Evolutionary conservation across 2,888 invertebrate species (phyloP), one percentile per base, ranked within the genome.

Genomic region (Trichopoda pennipes): DNA sequence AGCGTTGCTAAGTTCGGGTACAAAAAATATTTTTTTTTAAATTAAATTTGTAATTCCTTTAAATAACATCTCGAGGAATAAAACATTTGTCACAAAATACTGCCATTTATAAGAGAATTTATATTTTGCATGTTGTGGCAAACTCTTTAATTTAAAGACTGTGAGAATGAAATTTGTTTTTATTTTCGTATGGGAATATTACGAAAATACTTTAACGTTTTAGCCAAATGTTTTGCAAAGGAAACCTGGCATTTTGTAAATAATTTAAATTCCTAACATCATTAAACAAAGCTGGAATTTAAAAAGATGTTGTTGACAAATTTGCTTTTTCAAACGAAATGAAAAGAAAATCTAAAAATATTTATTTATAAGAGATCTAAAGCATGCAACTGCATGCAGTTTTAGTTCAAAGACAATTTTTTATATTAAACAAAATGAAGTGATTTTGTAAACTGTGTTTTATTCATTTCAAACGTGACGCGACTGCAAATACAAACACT

Each of bases 141-240:
- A 72, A 63, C 21, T 53, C 63, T 68, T 66, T 81, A 73, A 81
- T 81, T 81, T 81, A 81, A 77, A 63, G 63, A 81, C 81, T 77
- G 76, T 76, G 76, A 81, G 72, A 42, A 60, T 81, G 76, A 73
- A 81, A 76, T 73, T 68, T 63, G 63, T 44, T 64, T 55, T 32
- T 53, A 51, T 19, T 32, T 64, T 64, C 3, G 42, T 70, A 70
- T 80, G 80, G 74, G 80, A 80, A 80, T 58, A 55, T n/a, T 58
- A 58, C 72, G 55, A 64, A 69, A 80, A 80, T 56, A 21, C 69
- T 53, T 68, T 47, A 55, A 58, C 56, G 68, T 72, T 56, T 47
- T 63, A 32, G 21, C 55, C 49, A 73, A 58, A 32, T 32, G n/a
- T n/a, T n/a, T 69, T 47, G 19, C 19, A 44, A 23, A 42, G 61